Conservation (phyloP, 2,888 invertebrate species). For the Melanchra persicariae region DNA sequence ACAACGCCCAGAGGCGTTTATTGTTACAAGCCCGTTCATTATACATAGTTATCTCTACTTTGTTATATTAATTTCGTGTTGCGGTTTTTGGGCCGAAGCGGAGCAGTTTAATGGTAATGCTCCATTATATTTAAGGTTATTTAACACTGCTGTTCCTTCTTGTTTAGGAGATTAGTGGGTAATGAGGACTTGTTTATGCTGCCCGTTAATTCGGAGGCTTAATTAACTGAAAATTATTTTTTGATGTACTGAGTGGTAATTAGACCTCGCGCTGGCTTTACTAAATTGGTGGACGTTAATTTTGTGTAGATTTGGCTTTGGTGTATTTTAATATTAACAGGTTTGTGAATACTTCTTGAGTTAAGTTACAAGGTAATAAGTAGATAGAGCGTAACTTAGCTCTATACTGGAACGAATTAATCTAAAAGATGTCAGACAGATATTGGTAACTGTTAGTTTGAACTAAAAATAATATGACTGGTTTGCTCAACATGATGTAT, state of each 20-base stretch:
- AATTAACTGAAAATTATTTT: constrained; percentile 53
- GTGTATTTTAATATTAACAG: background rate
- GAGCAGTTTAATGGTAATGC: constrained; percentile 69
- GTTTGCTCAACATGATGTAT: background rate
- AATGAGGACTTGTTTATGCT: constrained; percentile 59
- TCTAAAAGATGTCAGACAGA: background rate
- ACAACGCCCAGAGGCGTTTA: constrained; percentile 81
- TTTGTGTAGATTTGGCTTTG: constrained; percentile 5
- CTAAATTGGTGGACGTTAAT: constrained; percentile 24
- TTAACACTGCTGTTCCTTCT: constrained; percentile 63
- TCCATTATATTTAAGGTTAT: constrained; percentile 68
- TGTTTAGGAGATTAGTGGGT: constrained; percentile 60
- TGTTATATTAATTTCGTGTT: constrained; percentile 80
- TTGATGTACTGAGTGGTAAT: constrained; percentile 45
- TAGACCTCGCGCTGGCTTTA: constrained; percentile 22
- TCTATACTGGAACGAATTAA: background rate
- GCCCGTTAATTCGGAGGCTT: constrained; percentile 40
- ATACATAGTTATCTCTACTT: constrained; percentile 72
- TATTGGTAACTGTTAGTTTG: background rate
- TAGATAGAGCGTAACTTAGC: background rate
- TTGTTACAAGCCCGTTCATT: constrained; percentile 82
- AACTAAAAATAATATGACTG: background rate
- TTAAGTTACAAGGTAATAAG: background rate
- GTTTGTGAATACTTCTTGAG: background rate
- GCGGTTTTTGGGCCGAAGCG: constrained; percentile 74